A percentile compares a stretch with the other conserved stretches of the same genome.
These are phyloP conservation scores for Mormyrus hasselquistii DNA, from an alignment of 2,797 vertebrate species.

Conservation along the genomic window DNA sequence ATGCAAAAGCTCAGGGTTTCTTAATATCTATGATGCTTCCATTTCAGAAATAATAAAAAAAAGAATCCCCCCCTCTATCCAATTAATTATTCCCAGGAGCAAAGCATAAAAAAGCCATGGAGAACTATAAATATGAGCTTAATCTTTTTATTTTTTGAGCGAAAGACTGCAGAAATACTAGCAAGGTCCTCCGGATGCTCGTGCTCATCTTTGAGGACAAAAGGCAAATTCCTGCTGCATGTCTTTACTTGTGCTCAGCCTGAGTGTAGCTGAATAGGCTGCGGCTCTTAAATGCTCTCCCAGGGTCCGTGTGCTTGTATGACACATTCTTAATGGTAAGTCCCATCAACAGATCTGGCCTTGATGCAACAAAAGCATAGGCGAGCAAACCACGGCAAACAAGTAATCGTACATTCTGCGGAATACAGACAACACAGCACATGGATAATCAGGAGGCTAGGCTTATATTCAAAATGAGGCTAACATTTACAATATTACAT, in stretches of 20 bases:
- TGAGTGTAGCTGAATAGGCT: constrained; percentile 28
- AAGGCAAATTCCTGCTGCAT: constrained; percentile 12
- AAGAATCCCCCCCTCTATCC: not conserved
- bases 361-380: constrained; percentile 28
- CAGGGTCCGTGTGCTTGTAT: constrained; percentile 25
- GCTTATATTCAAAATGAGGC: not conserved
- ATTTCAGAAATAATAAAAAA: not conserved
- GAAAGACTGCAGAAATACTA: constrained; percentile 16
- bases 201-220: constrained; percentile 7
- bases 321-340: constrained; percentile 32
- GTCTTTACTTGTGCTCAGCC: not conserved
- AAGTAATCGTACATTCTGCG: not conserved
- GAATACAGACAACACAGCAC: not conserved
- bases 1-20: not conserved
- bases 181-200: not conserved
- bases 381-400: constrained; percentile 13
- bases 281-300: constrained; percentile 27
- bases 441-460: not conserved
- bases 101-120: not conserved
- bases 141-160: not conserved
- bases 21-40: not conserved
- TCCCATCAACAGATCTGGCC: constrained; percentile 33
- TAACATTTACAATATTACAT: not conserved
- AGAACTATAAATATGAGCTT: not conserved
- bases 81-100: not conserved